phyloP scores from a whole-genome alignment of 2,113 vertebrate species.

The Paramormyrops kingsleyae region DNA sequence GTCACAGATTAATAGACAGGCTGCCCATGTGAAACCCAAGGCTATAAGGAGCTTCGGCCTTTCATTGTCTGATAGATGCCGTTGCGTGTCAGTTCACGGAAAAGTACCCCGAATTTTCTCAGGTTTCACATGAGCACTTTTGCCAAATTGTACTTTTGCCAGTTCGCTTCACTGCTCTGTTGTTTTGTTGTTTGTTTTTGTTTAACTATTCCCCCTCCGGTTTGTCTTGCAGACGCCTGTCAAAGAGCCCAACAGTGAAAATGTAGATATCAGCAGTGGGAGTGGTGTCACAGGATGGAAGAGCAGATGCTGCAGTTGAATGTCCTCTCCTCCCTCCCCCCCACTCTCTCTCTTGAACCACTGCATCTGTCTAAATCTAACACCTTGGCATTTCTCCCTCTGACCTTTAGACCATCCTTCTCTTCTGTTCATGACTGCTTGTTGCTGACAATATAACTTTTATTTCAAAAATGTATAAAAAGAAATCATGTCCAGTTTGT shows the following conservation, averaged over 20 bases:
- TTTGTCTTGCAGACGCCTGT: conserved; percentile 78
- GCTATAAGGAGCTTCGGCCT: not conserved
- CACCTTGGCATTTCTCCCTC: conserved; percentile 44
- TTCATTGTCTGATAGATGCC: not conserved
- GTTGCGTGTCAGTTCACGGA: not conserved
- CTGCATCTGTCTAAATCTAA: conserved; percentile 53
- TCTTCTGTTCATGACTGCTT: conserved; percentile 70
- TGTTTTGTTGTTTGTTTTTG: not conserved
- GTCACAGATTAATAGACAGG: not conserved
- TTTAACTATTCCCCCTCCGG: not conserved
- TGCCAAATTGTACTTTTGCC: not conserved
- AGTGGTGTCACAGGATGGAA: conserved; percentile 94
- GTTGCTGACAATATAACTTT: conserved; percentile 72
- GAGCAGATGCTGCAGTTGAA: conserved; percentile 97
- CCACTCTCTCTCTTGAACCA: conserved; percentile 63
- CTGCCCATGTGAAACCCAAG: not conserved
- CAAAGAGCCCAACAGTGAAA: conserved; percentile 99
- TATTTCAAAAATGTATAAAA: conserved; percentile 71
- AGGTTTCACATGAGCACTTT: not conserved
- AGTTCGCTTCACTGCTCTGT: not conserved
- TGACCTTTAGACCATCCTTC: conserved; percentile 56
- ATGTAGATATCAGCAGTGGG: conserved; percentile 94
- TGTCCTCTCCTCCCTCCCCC: conserved; percentile 34
- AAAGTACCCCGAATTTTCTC: not conserved
- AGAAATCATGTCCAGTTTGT: conserved; percentile 79